Evolutionary conservation across 2,888 invertebrate genomes (phyloP), one percentile per base, ranked within the genome.

Genomic region (Scelioninae gen. 2): DNA sequence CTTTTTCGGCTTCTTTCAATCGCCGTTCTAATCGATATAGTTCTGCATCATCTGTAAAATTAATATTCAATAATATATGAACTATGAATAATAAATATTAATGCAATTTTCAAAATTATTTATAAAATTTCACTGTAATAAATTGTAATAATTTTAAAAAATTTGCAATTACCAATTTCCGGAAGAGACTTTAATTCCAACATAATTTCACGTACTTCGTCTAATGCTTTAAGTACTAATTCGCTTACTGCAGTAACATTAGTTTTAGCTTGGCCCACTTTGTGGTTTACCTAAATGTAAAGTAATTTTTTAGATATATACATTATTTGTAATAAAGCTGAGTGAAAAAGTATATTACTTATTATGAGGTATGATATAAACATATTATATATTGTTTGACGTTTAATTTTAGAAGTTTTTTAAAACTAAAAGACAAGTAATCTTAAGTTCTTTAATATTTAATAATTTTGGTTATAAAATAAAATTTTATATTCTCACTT

Each of bases 241-340:
- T 92, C 91, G 60, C 93, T 91, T 0, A 96, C 95, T 78, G 93
- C 92, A 53, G 90, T 89, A 0, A 96, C 94, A 77, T 94, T 94
- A 3, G 91, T 93, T 82, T 94, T 94, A 0, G 96, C 96, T 87
- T 94, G 92, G 3, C 95, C 95, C 16, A 97, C 96, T 81, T 89
- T 89, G 73, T 88, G 87, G 77, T 91, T 88, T 0, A 90, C 90
- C 94, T 95, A 79, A 69, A 78, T 67, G 64, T 41, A 53, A 55
- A 16, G 13, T 52, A 10, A 41, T 43, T 37, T 52, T 15, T n/a
- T n/a, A n/a, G n/a, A n/a, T n/a, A 58, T 43, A 43, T 25, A 37
- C 11, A 11, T 11, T n/a, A 31, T 48, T 48, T 11, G 9, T 18
- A 57, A 25, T 18, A 0, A 28, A 52, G 28, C 50, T 43, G 41